These are phyloP conservation scores for Mycteria americana DNA, from an alignment of 2,797 vertebrate species.

Conservation along the genomic window DNA sequence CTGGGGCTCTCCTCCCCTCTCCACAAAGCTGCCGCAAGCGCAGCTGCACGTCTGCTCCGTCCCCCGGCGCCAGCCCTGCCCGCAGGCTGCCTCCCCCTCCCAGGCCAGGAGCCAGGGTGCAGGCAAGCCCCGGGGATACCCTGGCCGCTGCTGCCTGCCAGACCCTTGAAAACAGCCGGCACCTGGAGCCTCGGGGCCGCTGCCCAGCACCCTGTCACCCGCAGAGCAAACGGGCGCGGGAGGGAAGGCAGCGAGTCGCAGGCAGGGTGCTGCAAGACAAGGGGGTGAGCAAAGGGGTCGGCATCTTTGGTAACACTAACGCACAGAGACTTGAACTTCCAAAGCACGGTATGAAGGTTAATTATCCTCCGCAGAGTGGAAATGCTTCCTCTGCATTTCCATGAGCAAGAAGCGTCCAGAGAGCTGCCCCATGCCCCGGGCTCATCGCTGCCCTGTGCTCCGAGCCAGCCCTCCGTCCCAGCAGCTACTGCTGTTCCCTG, in stretches of 20 bases:
- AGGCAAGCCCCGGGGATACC: neutral
- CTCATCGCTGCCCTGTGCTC: neutral
- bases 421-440: neutral
- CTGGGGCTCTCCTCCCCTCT: neutral
- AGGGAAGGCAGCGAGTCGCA: neutral
- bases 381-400: neutral
- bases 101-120: neutral
- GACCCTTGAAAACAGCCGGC: neutral
- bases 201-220: neutral
- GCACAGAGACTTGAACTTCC: neutral
- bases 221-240: neutral
- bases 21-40: neutral
- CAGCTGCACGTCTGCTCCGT: neutral
- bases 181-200: neutral
- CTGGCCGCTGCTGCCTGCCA: neutral
- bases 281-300: neutral
- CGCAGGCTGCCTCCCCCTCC: neutral
- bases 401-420: neutral
- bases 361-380: accelerated
- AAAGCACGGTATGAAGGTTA: neutral
- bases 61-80: neutral
- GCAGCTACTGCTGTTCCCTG: neutral
- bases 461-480: accelerated
- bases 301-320: neutral
- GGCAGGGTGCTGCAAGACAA: neutral